A percentile compares a stretch with the other conserved stretches of the same genome.
Conservation (phyloP, 2,888 invertebrate genomes). For the Stenchaetothrips biformis region DNA sequence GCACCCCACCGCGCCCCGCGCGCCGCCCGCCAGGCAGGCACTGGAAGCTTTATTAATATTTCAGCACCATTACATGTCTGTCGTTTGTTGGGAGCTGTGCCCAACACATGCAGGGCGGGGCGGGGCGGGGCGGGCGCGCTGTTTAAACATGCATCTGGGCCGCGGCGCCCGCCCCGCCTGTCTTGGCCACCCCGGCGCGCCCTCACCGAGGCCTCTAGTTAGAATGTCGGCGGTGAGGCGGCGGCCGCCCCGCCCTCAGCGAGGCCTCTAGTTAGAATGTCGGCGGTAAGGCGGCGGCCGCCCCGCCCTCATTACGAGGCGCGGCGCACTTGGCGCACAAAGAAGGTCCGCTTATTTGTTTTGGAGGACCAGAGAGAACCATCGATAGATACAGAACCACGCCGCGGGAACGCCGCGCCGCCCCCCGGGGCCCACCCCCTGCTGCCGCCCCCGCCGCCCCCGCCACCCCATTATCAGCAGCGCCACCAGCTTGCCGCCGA, state of each 20-base stretch:
- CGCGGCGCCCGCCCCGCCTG: background rate
- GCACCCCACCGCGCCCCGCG: background rate
- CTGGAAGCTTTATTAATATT: constrained; percentile 24
- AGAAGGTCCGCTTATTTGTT: background rate
- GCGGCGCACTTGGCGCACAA: background rate
- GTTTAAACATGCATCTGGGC: background rate
- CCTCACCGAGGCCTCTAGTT: background rate
- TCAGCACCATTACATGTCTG: constrained; percentile 19
- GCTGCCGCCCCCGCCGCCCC: background rate
- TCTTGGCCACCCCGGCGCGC: background rate
- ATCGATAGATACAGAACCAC: too few species aligned
- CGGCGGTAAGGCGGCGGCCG: background rate
- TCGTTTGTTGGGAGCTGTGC: constrained; percentile 19
- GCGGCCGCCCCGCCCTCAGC: background rate
- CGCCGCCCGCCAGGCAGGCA: background rate
- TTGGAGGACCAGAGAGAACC: background rate
- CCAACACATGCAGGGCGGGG: too few species aligned
- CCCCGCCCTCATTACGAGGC: background rate
- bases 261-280: too few species aligned
- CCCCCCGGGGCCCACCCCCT: background rate
- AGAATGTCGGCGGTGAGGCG: background rate
- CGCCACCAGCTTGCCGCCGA: too few species aligned
- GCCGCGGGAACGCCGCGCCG: too few species aligned
- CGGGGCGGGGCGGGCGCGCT: background rate
- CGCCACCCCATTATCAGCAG: background rate